Base-by-base conservation (phyloP, 2,113 vertebrate species). In the Choloepus hoffmanni region DNA sequence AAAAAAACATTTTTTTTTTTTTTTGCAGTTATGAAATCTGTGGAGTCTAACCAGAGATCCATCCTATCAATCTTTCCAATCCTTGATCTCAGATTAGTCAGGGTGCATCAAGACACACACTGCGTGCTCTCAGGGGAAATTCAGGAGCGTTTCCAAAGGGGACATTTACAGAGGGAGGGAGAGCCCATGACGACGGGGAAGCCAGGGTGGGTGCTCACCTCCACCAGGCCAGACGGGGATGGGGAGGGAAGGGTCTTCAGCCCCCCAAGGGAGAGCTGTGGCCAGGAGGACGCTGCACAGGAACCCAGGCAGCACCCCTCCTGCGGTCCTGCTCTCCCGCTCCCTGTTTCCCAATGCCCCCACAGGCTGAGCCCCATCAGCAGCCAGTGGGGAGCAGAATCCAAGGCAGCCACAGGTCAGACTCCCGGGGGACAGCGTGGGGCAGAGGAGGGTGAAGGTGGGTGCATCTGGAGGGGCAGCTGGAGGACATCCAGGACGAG, bases 171-270 rank as follows among this genome's bases (percentile, higher is more conserved):
- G 79, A 82, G 13, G 13, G 15, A 85, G 84, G 12, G 0, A 74
- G 3, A 8, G 76, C 3, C 8, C 12, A 2, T 55, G 26, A 30
- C 85, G 53, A 74, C 67, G 58, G 88, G 3, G 65, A 67, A 9
- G 12, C 18, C 92, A 55, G 92, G 33, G 81, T 78, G 86, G 95
- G 9, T 79, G 18, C 89, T 86, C 77, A 40, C 55, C 85, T n/a
- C 45, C 2, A 33, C 40, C 15, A 65, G 43, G 40, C 7, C 21
- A 3, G 15, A 8, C 0, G 14, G 13, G 9, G 11, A 13, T n/a
- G 43, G 53, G 5, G 9, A 28, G 43, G 85, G 40, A 74, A 43
- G 4, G 3, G 3, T 60, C 21, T 0, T 3, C 11, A 15, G 33
- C 48, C 40, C 43, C 68, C 33, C 33, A 2, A 74, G 36, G 40